Base-by-base conservation (phyloP, 2,888 invertebrate genomes). In the Drosophila infuscata region DNA sequence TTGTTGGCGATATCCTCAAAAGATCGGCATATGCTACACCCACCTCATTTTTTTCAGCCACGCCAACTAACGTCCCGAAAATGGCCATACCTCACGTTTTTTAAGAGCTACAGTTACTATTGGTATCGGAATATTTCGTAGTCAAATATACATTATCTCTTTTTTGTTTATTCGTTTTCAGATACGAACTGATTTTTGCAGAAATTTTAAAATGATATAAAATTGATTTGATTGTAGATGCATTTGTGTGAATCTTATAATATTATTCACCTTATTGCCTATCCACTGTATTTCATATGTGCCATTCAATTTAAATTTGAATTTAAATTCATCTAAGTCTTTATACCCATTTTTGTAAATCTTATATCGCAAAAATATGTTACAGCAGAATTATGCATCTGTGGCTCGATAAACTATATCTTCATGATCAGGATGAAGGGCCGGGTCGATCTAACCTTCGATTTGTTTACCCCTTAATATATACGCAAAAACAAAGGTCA, bases 401-500 rank as follows among this genome's bases (percentile, higher is more conserved):
- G n/a, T n/a, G n/a, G 9, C n/a, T 11, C 9, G 4, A 9, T 41
- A 11, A 11, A n/a, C 2, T n/a, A n/a, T 9, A n/a, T 9, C 9
- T 41, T 41, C n/a, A n/a, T 41, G 1, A n/a, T 41, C 9, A 9
- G 41, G 9, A 41, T 41, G 20, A 20, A 43, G 11, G 20, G 11
- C 5, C 20, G 0, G 2, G 20, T 0, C 11, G 20, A 20, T 20
- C 0, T n/a, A 17, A 17, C 36, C n/a, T n/a, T 41, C 3, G n/a
- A 41, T n/a, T 52, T 20, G 20, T 11, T 25, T 17, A 9, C 0
- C n/a, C 41, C 41, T 11, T 4, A 41, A 41, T 20, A 11, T 5
- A 20, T 43, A 56, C 30, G 36, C 68, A 74, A 53, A 61, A 15
- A 15, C 25, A 52, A 43, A 59, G 60, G 71, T 71, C 36, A 71